These are phyloP conservation scores for Hapalemur alaotrensis DNA, from an alignment of 2,797 vertebrate species.

Conservation along the genomic window DNA sequence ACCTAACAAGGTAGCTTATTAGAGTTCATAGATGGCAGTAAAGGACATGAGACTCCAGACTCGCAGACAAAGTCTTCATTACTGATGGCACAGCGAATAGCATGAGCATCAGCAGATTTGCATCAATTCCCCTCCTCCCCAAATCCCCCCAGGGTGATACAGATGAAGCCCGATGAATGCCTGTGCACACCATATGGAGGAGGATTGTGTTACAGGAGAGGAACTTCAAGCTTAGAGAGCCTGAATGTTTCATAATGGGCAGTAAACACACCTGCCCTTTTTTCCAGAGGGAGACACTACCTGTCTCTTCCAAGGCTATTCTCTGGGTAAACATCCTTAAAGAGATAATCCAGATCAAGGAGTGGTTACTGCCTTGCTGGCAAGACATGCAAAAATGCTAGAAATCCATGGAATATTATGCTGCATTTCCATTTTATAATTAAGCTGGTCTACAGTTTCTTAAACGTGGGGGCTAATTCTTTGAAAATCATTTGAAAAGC, in stretches of 20 bases:
- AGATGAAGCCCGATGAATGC: background rate
- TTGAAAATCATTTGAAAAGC: slow-evolving; percentile 34
- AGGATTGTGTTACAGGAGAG: background rate
- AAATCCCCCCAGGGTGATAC: background rate
- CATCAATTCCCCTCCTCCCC: background rate
- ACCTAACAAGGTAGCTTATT: background rate
- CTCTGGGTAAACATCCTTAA: background rate
- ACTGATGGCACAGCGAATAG: background rate
- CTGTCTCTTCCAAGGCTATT: background rate
- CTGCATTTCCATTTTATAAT: background rate
- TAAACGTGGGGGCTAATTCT: background rate
- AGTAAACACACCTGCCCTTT: background rate
- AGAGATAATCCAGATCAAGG: background rate
- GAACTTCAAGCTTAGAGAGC: background rate
- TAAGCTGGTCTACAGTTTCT: background rate
- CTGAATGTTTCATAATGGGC: background rate
- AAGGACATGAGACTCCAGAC: background rate
- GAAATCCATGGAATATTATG: background rate
- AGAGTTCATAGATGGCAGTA: background rate
- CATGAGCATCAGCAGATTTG: background rate
- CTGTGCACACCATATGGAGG: background rate
- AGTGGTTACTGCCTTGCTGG: background rate
- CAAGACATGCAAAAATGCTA: background rate
- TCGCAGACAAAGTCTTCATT: background rate
- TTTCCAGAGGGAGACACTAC: background rate